These are phyloP conservation scores for Syrphus vitripennis DNA, from an alignment of 2,888 invertebrate genomes.

Conservation along the genomic window DNA sequence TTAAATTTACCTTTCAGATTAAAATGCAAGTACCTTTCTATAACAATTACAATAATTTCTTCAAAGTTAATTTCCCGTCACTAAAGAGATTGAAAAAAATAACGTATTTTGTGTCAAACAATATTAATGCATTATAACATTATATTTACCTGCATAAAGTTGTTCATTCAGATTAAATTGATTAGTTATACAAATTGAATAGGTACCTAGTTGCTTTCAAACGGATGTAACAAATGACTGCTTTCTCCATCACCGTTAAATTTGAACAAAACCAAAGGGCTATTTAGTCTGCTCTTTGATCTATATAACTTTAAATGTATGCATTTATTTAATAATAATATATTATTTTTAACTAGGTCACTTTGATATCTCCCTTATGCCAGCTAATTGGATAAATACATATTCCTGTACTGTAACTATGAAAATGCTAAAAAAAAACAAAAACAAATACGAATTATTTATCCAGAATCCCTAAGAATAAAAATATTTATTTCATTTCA, in stretches of 20 bases:
- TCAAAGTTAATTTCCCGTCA: too few species aligned
- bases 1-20: too few species aligned
- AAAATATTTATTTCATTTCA: neutral
- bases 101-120: too few species aligned
- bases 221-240: neutral
- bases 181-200: too few species aligned
- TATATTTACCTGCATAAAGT: too few species aligned
- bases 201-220: too few species aligned
- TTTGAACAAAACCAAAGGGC: neutral
- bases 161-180: too few species aligned
- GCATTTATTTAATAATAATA: neutral
- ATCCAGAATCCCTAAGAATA: neutral
- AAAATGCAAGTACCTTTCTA: too few species aligned
- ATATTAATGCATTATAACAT: too few species aligned
- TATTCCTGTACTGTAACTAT: neutral
- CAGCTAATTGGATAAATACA: neutral
- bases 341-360: neutral
- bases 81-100: too few species aligned
- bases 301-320: neutral
- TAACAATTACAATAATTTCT: too few species aligned
- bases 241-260: neutral
- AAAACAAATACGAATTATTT: neutral
- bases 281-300: conserved; percentile 9
- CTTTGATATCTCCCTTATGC: neutral
- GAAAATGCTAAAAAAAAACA: neutral